Percentiles rank a stretch among this genome's conserved stretches.
These are phyloP conservation scores for Rhopilema esculentum DNA, from an alignment of 30 jellyfish, hydroid and myxozoan species.

Conservation along the genomic window DNA sequence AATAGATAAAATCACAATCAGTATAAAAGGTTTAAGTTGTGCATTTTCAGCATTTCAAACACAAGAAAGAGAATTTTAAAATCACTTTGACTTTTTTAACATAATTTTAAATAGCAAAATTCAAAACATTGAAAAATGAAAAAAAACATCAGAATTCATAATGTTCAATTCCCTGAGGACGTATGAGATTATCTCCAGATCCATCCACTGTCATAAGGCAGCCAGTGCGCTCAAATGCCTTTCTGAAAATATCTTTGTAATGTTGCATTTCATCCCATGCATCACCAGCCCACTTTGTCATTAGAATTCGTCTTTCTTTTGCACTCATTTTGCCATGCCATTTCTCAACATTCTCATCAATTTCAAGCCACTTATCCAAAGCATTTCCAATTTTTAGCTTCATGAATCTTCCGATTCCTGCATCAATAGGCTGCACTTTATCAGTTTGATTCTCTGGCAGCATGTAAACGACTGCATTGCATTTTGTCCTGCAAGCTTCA, in stretches of 20 bases:
- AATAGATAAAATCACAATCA: too few relatives aligned
- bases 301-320: slow-evolving; percentile 28
- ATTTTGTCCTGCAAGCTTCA: slow-evolving; percentile 52
- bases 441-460: slow-evolving; percentile 45
- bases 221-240: too few relatives aligned
- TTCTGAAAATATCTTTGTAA: slow-evolving; percentile 23
- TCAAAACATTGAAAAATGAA: not conserved
- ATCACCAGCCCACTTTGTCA: slow-evolving; percentile 67
- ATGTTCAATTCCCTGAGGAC: slow-evolving; percentile 51
- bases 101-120: not conserved
- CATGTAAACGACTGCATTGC: slow-evolving; percentile 50
- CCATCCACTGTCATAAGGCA: too few relatives aligned
- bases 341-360: slow-evolving; percentile 27
- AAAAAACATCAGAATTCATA: slow-evolving; percentile 32
- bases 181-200: slow-evolving; percentile 35
- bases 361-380: slow-evolving; percentile 58
- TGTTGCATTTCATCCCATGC: too few relatives aligned
- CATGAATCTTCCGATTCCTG: slow-evolving; percentile 54
- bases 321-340: slow-evolving; percentile 56
- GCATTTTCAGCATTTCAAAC: too few relatives aligned
- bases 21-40: too few relatives aligned
- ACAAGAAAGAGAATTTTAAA: too few relatives aligned
- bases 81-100: too few relatives aligned
- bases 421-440: slow-evolving; percentile 61
- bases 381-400: slow-evolving; percentile 47